Base-by-base conservation (phyloP, 2,888 invertebrate species). In the Molanna angustata region DNA sequence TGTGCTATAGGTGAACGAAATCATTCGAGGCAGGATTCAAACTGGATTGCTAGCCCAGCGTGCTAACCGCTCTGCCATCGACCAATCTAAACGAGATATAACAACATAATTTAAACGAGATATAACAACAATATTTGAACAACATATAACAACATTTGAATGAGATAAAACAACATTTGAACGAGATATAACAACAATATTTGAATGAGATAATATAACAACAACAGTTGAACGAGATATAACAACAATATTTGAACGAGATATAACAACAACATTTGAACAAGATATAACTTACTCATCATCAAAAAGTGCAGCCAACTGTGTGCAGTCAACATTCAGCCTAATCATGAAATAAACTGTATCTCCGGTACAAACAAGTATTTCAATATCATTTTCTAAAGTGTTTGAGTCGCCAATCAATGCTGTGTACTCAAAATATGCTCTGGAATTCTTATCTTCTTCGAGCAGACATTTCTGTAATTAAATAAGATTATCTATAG, bases 401-500 rank as follows among this genome's bases (percentile, higher is more conserved):
- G 80, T 73, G 32, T 76, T 67, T 14, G 76, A 69, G 61, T 78
- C 73, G 14, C 78, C 73, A 7, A 84, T 67, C 37, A 88, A 69
- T n/a, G 79, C 78, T 59, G 74, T 74, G 64, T 86, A 86, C 64
- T 87, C 86, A 66, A 80, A 75, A 56, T 76, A 74, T 1, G 86
- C 74, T 53, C 81, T 67, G 1, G 79, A 74, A 67, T 72, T 73
- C 57, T 75, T 74, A 67, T 79, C 77, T 64, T 79, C 76, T 65
- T 70, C 71, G 37, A 76, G 63, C 55, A 75, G 73, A 60, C 70
- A 70, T 19, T 76, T 67, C 78, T 79, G 60, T 3, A 67, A 55
- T 35, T 50, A 31, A 20, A 44, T 13, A 53, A 33, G 6, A 27
- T 7, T 27, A 33, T 13, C n/a, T n/a, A n/a, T n/a, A n/a, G n/a